Base-by-base conservation (phyloP, 2,797 vertebrate genomes). In the Buphagus erythrorhynchus region DNA sequence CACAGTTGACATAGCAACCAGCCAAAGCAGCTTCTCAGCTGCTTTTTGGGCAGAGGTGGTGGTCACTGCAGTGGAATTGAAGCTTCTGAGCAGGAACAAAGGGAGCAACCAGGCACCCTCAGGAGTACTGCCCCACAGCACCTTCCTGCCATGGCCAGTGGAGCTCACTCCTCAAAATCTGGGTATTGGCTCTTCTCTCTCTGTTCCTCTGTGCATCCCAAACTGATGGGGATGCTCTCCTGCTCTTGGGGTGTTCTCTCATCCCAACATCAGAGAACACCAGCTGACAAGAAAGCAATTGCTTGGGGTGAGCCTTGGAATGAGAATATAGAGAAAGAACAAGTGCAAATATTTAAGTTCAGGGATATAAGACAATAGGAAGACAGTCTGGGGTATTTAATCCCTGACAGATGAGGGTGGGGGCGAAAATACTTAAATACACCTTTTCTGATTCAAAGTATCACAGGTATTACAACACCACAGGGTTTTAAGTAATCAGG, bases 1-100 rank as follows among this genome's bases (percentile, higher is more conserved):
- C 18, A 33, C 6, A 18, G 97, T 94, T 97, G 96, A 91, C 88
- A 97, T 97, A 93, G 96, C 80, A 97, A 96, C 96, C 13, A 6
- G 74, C 74, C 76, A 87, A 94, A 79, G 81, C 91, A 80, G 86
- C 61, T 86, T 74, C 86, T 88, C 54, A 17, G 6, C 54, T 49
- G 90, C 42, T 93, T 81, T 40, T 66, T 0, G 0, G 78, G 74
- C 77, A 69, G 68, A 72, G n/a, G 71, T 75, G 49, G 36, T 92
- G 88, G 87, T 80, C 79, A 88, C 61, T 75, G 82, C 38, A 14
- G 78, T 17, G 73, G 24, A 79, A 84, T 6, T 48, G 20, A 90
- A 84, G 22, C n/a, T 77, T 45, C 54, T 82, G 22, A 36, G 57
- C 20, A 57, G 38, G 33, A 92, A 76, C 3, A 12, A 68, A 67